Conservation (phyloP, 2,113 vertebrate genomes). For the Symphodus melops region DNA sequence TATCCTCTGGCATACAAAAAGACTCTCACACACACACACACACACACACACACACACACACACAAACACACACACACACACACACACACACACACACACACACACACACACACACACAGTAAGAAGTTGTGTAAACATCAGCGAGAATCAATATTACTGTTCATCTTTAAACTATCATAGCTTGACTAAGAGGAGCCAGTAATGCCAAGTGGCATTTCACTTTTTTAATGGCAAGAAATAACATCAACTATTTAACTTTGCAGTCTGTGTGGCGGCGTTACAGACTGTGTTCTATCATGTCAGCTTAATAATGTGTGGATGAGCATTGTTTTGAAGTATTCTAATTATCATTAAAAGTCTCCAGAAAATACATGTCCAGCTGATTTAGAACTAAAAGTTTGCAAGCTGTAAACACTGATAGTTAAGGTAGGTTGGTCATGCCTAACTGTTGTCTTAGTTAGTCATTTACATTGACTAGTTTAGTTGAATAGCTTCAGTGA, state of each 20-base stretch:
- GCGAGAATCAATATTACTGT: slow-evolving; percentile 39
- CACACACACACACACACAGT: slow-evolving; percentile 14
- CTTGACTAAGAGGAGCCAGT: neutral
- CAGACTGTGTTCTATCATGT: neutral
- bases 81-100: too few species aligned
- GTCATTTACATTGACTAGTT: too few species aligned
- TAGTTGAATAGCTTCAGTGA: too few species aligned
- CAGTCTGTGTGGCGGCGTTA: neutral
- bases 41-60: too few species aligned
- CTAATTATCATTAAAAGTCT: neutral
- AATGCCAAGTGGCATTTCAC: slow-evolving; percentile 1
- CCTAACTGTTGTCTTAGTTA: too few species aligned
- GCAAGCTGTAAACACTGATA: too few species aligned
- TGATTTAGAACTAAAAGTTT: too few species aligned
- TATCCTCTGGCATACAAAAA: slow-evolving; percentile 5
- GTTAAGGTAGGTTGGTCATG: too few species aligned
- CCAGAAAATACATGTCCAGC: neutral
- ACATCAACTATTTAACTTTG: neutral
- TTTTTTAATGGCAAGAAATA: slow-evolving; percentile 10
- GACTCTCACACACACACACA: slow-evolving; percentile 25
- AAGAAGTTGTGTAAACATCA: slow-evolving; percentile 53
- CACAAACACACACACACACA: neutral
- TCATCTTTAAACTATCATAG: slow-evolving; percentile 22
- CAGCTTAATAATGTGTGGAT: neutral
- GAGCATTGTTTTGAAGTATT: neutral